Conservation (phyloP, 2,888 invertebrate genomes). For the Metacarcinus magister region DNA sequence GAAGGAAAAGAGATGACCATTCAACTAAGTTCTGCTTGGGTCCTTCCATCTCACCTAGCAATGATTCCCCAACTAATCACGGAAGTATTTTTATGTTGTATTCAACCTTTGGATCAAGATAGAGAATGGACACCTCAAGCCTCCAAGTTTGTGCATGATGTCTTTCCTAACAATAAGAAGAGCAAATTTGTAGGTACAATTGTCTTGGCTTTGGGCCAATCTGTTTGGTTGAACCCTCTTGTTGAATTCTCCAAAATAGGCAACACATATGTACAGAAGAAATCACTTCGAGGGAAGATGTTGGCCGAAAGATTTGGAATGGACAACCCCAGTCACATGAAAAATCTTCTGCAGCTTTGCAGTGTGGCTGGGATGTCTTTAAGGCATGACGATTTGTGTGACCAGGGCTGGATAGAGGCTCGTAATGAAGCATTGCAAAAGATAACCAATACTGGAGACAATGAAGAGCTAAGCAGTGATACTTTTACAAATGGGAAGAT, state of each 20-base stretch:
- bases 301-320: slow-evolving; percentile 72
- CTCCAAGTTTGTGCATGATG: slow-evolving; percentile 67
- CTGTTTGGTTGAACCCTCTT: slow-evolving; percentile 81
- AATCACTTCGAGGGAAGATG: slow-evolving; percentile 66
- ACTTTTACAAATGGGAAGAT: neutral
- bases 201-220: slow-evolving; percentile 65
- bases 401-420: slow-evolving; percentile 32
- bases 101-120: slow-evolving; percentile 87
- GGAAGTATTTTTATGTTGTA: slow-evolving; percentile 86
- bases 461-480: neutral
- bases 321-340: slow-evolving; percentile 69
- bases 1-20: slow-evolving; percentile 76
- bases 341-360: slow-evolving; percentile 63
- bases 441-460: neutral
- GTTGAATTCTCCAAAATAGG: slow-evolving; percentile 66
- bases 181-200: slow-evolving; percentile 75
- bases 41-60: slow-evolving; percentile 85
- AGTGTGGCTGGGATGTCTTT: neutral
- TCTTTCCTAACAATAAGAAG: slow-evolving; percentile 52
- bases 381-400: neutral
- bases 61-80: slow-evolving; percentile 85
- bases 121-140: slow-evolving; percentile 86
- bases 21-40: slow-evolving; percentile 39
- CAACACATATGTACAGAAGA: slow-evolving; percentile 51
- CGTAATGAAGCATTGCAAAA: neutral